These are phyloP conservation scores for Lasioglossum leucozonium DNA, from an alignment of 2,888 invertebrate species.

Conservation along the genomic window DNA sequence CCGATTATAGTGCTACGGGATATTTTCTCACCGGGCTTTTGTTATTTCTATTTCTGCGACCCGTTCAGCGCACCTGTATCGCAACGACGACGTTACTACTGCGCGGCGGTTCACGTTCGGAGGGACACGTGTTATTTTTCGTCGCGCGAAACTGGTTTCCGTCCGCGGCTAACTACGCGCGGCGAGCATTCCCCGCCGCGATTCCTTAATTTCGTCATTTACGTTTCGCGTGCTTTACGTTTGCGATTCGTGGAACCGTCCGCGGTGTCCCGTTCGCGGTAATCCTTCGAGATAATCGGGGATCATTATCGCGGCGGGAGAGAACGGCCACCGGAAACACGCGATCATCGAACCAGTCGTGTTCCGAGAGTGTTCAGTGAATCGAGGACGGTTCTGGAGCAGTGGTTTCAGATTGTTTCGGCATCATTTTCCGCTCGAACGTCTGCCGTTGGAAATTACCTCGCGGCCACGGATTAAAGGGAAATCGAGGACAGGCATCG, in stretches of 20 bases:
- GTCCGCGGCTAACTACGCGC: not conserved
- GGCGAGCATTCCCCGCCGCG: not conserved
- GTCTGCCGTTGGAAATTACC: constrained; percentile 4
- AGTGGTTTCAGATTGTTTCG: constrained; percentile 3
- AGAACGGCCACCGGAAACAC: constrained; percentile 32
- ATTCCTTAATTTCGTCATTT: constrained; percentile 26
- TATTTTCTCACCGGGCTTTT: not conserved
- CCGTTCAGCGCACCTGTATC: constrained; percentile 9
- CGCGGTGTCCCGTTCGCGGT: not conserved
- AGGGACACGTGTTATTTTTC: constrained; percentile 44
- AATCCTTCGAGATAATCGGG: constrained; percentile 22
- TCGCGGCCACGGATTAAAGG: constrained; percentile 17
- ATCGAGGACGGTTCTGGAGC: constrained; percentile 18
- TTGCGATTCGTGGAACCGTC: not conserved
- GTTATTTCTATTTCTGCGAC: not conserved
- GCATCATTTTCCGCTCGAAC: constrained; percentile 27
- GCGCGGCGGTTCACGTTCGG: constrained; percentile 16
- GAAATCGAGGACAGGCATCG: constrained; percentile 7
- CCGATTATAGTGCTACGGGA: not conserved
- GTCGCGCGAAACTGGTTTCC: constrained; percentile 51
- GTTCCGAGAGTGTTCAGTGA: constrained; percentile 25
- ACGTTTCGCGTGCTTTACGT: not conserved
- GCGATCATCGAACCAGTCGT: constrained; percentile 24
- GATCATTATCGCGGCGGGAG: constrained; percentile 12
- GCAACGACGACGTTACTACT: constrained; percentile 18